Base-by-base conservation (phyloP, 2,797 vertebrate genomes). In the Forpus xanthops region DNA sequence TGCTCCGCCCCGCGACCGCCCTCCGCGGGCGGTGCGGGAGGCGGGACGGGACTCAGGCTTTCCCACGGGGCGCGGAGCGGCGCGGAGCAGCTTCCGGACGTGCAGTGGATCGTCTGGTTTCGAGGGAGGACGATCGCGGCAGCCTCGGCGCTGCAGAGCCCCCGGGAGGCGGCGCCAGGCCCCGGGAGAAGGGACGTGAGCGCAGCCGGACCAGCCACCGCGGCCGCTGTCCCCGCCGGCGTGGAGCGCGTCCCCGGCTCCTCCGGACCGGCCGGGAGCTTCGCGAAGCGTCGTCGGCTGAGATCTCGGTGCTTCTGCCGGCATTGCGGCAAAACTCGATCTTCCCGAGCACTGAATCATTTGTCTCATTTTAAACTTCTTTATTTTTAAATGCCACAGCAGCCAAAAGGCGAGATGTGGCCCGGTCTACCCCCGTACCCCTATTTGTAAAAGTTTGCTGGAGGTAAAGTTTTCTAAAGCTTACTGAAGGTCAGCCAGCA, bases 131-230 rank as follows among this genome's bases (percentile, higher is more conserved):
- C 4, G 19, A 37, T 11, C 1, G 16, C 24, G 30, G 28, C n/a
- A 6, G 18, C 12, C 18, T 30, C 13, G 30, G 17, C 2, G 13
- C 33, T 21, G 83, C 23, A 3, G 73, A 52, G 64, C 18, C n/a
- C 91, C 75, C 55, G 45, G 41, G 79, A 90, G 87, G 92, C 71
- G 66, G 79, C 37, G 71, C 62, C 62, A 31, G 87, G 80, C 4
- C 24, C 44, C 49, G 50, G 52, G 37, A 4, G 61, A 20, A n/a
- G 58, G 23, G n/a, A 15, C 15, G 1, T 24, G 50, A 71, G 67
- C 8, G 39, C 21, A 3, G 35, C 5, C 15, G 19, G 18, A 15
- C 5, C 7, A 9, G 39, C 24, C 10, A 35, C 44, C 19, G 37
- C 13, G 12, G 14, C 16, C 4, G 25, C 8, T 1, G 8, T 12